A percentile compares a stretch with the other conserved stretches of the same genome.
These are phyloP conservation scores for Lasioglossum pauxillum DNA, from an alignment of 2,888 invertebrate species.

Conservation along the genomic window DNA sequence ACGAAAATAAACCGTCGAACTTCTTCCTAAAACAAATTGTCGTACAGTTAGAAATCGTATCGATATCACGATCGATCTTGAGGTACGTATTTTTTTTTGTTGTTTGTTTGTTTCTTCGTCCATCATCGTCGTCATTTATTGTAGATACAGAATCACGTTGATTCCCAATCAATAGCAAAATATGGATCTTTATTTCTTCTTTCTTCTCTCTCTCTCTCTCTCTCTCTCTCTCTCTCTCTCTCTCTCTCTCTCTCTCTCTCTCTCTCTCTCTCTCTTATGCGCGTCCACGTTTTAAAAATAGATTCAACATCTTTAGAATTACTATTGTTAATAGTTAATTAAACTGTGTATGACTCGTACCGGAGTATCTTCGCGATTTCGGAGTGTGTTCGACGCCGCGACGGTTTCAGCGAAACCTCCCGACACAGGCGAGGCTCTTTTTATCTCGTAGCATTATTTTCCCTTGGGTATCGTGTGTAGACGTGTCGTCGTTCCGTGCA, in stretches of 20 bases:
- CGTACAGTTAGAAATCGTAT: conserved; percentile 82
- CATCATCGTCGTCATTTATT: conserved; percentile 76
- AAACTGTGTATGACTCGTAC: conserved; percentile 75
- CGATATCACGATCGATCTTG: conserved; percentile 82
- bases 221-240: conserved; percentile 60
- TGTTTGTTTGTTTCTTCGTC: conserved; percentile 56
- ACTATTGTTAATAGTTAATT: conserved; percentile 80
- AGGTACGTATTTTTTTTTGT: conserved; percentile 80
- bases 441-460: not conserved
- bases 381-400: conserved; percentile 59
- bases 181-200: conserved; percentile 77
- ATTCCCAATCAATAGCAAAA: conserved; percentile 81
- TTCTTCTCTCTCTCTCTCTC: conserved; percentile 42
- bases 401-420: conserved; percentile 28
- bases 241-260: conserved; percentile 46
- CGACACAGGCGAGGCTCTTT: not conserved
- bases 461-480: not conserved
- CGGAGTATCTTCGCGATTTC: conserved; percentile 64
- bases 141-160: conserved; percentile 72
- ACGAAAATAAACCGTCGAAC: conserved; percentile 80
- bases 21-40: conserved; percentile 74
- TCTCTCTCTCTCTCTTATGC: conserved; percentile 42
- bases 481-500: not conserved
- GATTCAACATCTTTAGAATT: conserved; percentile 82
- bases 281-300: conserved; percentile 82